Evolutionary conservation across 2,113 vertebrate genomes (phyloP).

Genomic region (Nothoprocta pentlandii): DNA sequence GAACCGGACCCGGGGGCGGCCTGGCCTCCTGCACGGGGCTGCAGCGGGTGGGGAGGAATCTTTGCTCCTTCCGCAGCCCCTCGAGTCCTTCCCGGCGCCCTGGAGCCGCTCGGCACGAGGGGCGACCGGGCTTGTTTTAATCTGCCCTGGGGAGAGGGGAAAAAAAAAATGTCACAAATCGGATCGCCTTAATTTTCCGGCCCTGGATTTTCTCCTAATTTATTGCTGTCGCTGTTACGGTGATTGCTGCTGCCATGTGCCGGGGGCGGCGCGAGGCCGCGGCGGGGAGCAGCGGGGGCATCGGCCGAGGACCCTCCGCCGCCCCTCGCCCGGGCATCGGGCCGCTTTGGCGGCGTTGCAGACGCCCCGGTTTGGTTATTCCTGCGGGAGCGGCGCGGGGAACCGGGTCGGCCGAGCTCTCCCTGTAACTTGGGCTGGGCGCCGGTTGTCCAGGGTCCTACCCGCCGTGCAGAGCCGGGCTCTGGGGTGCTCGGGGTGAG

Average conservation of each 20-base stretch:
- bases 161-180: rapidly evolving
- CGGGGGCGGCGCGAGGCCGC: not conserved
- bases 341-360: not conserved
- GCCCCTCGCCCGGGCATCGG: no score
- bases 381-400: not conserved
- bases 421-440: not conserved
- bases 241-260: not conserved
- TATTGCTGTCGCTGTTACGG: not conserved
- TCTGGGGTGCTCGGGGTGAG: not conserved
- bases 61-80: not conserved
- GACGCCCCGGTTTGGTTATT: not conserved
- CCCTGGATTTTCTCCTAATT: conserved; percentile 7
- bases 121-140: not conserved
- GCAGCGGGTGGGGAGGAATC: not conserved
- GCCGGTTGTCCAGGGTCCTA: not conserved
- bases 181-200: conserved; percentile 2
- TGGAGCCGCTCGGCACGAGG: not conserved
- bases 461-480: not conserved
- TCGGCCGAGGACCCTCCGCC: not conserved
- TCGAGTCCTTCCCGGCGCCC: not conserved
- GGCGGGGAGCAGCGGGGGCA: not conserved
- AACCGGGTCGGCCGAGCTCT: not conserved
- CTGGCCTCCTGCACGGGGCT: not conserved
- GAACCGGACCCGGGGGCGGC: not conserved
- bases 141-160: not conserved